These are phyloP conservation scores for Percina caprodes DNA, from an alignment of 2,113 vertebrate genomes.

Conservation along the genomic window DNA sequence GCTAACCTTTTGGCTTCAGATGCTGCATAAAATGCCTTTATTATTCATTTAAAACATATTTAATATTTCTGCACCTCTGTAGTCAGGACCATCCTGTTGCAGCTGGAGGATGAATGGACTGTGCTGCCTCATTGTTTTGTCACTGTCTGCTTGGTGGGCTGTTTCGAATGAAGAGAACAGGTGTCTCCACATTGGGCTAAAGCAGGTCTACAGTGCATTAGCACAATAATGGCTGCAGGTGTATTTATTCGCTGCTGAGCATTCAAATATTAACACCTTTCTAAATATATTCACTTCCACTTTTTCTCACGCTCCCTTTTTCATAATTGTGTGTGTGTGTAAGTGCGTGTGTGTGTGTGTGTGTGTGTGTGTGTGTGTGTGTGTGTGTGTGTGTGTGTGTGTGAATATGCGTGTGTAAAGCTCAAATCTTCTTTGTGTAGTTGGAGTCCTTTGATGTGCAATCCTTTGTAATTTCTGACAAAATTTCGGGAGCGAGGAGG, in stretches of 20 bases:
- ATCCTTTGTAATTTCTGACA: conserved; percentile 73
- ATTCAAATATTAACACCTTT: conserved; percentile 67
- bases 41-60: conserved; percentile 46
- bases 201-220: conserved; percentile 53
- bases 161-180: conserved; percentile 39
- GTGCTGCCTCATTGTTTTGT: conserved; percentile 53
- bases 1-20: too few species aligned
- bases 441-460: conserved; percentile 64
- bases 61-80: conserved; percentile 9
- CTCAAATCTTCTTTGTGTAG: conserved; percentile 41
- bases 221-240: conserved; percentile 78
- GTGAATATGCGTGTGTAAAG: neutral
- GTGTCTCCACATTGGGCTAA: conserved; percentile 42
- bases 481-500: conserved; percentile 51
- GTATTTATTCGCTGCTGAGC: conserved; percentile 65
- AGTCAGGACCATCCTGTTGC: conserved; percentile 26
- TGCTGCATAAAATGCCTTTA: conserved; percentile 6
- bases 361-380: too few species aligned
- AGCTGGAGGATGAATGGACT: conserved; percentile 26
- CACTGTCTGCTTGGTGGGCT: conserved; percentile 1
- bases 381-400: neutral
- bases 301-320: conserved; percentile 10
- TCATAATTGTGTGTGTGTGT: neutral
- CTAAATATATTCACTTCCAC: conserved; percentile 46
- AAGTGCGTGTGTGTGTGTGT: too few species aligned